Evolutionary conservation across 2,888 invertebrate species (phyloP), one percentile per base, ranked within the genome.

Genomic region (Chironomus riparius): DNA sequence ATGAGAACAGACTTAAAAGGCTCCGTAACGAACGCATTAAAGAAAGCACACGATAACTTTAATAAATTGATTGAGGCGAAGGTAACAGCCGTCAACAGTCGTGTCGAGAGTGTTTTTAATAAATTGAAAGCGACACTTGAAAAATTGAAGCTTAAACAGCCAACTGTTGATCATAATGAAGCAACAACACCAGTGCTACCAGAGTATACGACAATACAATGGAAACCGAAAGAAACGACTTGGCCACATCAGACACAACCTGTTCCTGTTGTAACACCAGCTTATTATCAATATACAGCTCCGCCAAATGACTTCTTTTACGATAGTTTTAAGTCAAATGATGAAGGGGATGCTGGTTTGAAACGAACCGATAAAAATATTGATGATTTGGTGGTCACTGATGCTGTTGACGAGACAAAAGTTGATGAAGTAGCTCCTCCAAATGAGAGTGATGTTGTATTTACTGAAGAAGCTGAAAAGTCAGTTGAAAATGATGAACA

Each of bases 11-110:
- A 22, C 13, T n/a, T 68, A 12, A 74, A 47, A 47, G 21, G 21
- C 2, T 18, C 50, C 3, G 13, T 76, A 56, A 15, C 50, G 10
- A 38, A 76, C 28, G 76, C 69, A 15, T 21, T 76, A 15, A 76
- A 68, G n/a, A 50, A 7, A 2, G 76, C 76, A 10, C 76, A 76
- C 21, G 69, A 76, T 2, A 76, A 56, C 18, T 69, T 76, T 21
- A 76, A 76, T 62, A 18, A 69, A n/a, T 61, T 76, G 38, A 69
- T 76, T 69, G 76, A 76, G 10, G 5, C n/a, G 21, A n/a, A 68
- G 38, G 38, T 76, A 28, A 18, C n/a, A 7, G 47, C n/a, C 21
- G 15, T 74, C 47, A 74, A 74, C 47, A 74, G 68, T 7, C 65
- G 24, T 48, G 47, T 74, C 15, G 68, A 68, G n/a, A 21, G 4